Base-by-base conservation (phyloP, 2,113 vertebrate species). In the Stegostoma tigrinum region DNA sequence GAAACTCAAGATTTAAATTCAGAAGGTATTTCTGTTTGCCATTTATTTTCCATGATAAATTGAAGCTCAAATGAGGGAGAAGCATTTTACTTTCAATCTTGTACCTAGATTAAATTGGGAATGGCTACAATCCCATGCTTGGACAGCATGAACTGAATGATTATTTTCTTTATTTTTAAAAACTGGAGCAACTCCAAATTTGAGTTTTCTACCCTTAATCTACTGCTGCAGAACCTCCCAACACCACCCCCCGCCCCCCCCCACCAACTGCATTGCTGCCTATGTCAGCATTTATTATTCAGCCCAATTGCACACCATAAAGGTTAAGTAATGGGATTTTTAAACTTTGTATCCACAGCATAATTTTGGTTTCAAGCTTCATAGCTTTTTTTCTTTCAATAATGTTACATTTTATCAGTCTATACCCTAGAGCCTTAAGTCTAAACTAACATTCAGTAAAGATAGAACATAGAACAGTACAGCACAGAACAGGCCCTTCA, bases 1-100 rank as follows among this genome's bases (percentile, higher is more conserved):
- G 68, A 95, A 95, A 45, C 7, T 72, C 48, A 75, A 75, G 94
- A 72, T 34, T 72, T 70, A 48, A 72, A 52, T 72, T 95, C 94
- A 34, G 42, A 45, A 72, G 94, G 94, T 95, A 95, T 48, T 95
- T 48, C 38, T 94, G 66, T 72, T 72, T 95, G 45, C 5, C 70
- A 27, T 95, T 95, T 95, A 52, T 21, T 95, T 94, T 68, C 1
- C 24, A 27, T 27, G 38, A 30, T 45, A 52, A 45, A 42, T 10
- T 45, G 14, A 75, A 75, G 19, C 42, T 72, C 23, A 34, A 52
- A 89, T 34, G 48, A 89, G 24, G 23, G 86, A 45, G 23, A 89
- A 89, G 86, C 45, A 52, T 89, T 55, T 89, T 89, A 55, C 52
- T 10, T 27, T 89, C 48, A 55, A 30, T 55, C 55, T 89, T 34